These are phyloP conservation scores for Chaetogeoica ovagalla DNA, from an alignment of 2,888 invertebrate genomes.

Conservation along the genomic window DNA sequence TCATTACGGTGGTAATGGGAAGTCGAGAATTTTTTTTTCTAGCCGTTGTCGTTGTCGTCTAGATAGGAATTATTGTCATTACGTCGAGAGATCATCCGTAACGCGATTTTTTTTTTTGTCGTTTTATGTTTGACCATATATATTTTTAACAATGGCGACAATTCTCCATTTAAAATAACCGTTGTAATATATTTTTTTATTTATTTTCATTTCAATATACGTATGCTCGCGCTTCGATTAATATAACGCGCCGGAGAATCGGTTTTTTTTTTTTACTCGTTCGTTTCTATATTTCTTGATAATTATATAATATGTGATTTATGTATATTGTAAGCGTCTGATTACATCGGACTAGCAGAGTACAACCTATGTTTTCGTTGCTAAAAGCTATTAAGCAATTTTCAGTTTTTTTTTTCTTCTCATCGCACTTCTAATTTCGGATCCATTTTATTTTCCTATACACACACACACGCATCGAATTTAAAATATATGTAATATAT, in stretches of 20 bases:
- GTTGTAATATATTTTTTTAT: background rate
- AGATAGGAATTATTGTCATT: slow-evolving; percentile 32
- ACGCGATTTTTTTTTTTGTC: slow-evolving; percentile 1
- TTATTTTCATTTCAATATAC: background rate
- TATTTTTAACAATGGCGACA: background rate
- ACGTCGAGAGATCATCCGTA: slow-evolving; percentile 9
- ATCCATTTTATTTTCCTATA: background rate
- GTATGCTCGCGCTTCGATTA: background rate
- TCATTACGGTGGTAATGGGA: background rate
- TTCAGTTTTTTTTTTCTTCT: slow-evolving; percentile 4
- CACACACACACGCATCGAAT: background rate
- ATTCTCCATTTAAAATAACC: slow-evolving; percentile 3
- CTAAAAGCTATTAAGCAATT: slow-evolving; percentile 15
- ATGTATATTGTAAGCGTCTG: background rate
- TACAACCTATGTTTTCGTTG: background rate
- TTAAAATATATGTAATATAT: background rate
- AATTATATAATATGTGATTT: slow-evolving; percentile 13
- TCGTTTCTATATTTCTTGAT: slow-evolving; percentile 17
- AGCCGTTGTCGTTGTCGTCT: background rate
- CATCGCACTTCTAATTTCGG: background rate
- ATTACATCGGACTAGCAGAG: background rate
- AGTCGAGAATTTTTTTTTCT: background rate
- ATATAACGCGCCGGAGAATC: background rate
- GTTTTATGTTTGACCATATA: background rate
- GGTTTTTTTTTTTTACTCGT: background rate